A percentile compares a stretch with the other conserved stretches of the same genome.
Evolutionary conservation across 2,888 invertebrate species (phyloP).

Genomic region (Hypsopygia costalis): DNA sequence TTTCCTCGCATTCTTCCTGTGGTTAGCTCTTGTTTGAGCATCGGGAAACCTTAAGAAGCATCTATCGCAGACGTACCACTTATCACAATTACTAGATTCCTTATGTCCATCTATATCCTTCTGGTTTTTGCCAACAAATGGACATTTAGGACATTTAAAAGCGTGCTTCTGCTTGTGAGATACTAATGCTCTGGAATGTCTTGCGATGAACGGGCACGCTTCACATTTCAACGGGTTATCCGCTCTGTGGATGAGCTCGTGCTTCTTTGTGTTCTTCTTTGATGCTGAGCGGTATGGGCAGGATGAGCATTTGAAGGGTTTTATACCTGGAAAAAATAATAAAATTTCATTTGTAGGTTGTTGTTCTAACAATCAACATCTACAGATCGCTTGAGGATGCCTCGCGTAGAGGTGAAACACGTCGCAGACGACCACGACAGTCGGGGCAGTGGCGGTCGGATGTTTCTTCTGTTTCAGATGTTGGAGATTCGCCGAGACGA

Average conservation of each 20-base stretch:
- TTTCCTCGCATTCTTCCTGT: slow-evolving; percentile 11
- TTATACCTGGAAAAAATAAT: slow-evolving; percentile 35
- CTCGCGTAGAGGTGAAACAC: too few species aligned
- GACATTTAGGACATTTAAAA: neutral
- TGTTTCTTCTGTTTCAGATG: too few species aligned
- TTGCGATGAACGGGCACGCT: slow-evolving; percentile 44
- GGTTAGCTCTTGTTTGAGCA: slow-evolving; percentile 3
- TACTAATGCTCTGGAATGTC: slow-evolving; percentile 31
- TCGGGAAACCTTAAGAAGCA: slow-evolving; percentile 7
- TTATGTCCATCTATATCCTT: neutral
- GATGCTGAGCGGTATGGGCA: slow-evolving; percentile 56
- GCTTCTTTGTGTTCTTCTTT: slow-evolving; percentile 60
- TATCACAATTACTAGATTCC: neutral
- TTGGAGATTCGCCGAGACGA: too few species aligned
- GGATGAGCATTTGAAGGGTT: slow-evolving; percentile 56
- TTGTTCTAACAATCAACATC: too few species aligned
- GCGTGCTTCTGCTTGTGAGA: slow-evolving; percentile 26
- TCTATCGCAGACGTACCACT: neutral
- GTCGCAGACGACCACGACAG: too few species aligned
- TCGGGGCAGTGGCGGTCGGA: too few species aligned
- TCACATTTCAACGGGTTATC: slow-evolving; percentile 51
- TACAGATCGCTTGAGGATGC: too few species aligned
- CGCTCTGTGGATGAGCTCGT: slow-evolving; percentile 48
- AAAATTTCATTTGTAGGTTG: too few species aligned
- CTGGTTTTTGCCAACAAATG: neutral